Evolutionary conservation across 2,113 vertebrate species (phyloP), one percentile per base, ranked within the genome.

Genomic region (Ameiurus melas): DNA sequence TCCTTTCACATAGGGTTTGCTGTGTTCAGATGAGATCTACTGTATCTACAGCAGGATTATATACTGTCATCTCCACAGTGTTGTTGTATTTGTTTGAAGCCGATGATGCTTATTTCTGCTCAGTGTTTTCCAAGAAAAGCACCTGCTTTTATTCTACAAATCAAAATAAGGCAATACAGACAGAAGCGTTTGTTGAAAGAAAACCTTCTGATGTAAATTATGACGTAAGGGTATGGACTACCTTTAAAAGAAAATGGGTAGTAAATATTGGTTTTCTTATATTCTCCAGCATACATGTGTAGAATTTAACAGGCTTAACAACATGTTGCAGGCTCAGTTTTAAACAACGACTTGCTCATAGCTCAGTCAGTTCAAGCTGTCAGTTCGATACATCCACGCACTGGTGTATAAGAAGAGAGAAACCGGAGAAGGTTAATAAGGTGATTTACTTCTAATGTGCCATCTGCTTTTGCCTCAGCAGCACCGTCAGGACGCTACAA

Each of bases 361-460:
- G 87, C 80, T 89, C 89, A 89, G 78, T 90, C 84, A 66, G 64
- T 85, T 75, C 78, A 85, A 90, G 84, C 86, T 90, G 90, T 89
- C 88, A 85, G 85, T 75, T 62, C 87, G 85, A 73, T 80, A 68
- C 60, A 62, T 88, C 86, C 53, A 83, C 55, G 71, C 33, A 53
- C 64, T 20, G 71, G 14, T 68, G 86, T 79, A 87, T 58, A 27
- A 6, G 8, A 85, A 87, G 17, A 82, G 27, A 85, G 83, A 89
- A 89, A 88, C 84, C 58, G 84, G 84, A 86, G 88, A 85, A 85
- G 90, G 88, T 89, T 91, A 91, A 91, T 91, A 89, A 85, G 90
- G 86, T 89, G 86, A 89, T 91, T 91, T 89, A 89, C 80, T 81
- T 91, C 88, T 91, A 89, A 91, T 91, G 90, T 86, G 89, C 88